Conservation (phyloP, 2,797 vertebrate species). For the Artibeus jamaicensis region DNA sequence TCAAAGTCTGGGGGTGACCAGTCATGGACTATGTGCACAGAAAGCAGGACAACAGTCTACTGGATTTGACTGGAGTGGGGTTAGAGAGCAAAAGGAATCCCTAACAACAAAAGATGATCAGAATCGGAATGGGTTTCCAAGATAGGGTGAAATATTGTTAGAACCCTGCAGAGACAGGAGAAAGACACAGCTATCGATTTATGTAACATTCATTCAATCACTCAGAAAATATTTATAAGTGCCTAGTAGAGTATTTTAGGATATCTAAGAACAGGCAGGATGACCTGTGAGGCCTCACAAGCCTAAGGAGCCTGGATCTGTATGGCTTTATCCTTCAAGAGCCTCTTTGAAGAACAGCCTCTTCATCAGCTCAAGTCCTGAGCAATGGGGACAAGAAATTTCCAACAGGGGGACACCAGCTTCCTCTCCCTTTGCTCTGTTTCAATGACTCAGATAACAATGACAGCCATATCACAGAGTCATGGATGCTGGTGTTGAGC, state of each 20-base stretch:
- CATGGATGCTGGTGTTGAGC: neutral
- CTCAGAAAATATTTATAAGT: neutral
- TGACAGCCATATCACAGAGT: too few species aligned
- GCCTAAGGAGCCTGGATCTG: neutral
- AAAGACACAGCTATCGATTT: neutral
- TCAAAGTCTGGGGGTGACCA: neutral
- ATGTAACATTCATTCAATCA: neutral
- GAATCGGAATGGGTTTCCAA: neutral
- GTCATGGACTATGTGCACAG: neutral
- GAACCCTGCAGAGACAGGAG: neutral
- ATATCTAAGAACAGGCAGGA: neutral
- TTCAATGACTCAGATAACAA: neutral
- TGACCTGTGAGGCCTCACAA: neutral
- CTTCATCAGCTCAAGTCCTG: neutral
- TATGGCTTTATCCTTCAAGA: neutral
- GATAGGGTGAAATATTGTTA: neutral
- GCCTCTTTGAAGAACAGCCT: neutral
- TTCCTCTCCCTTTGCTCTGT: neutral
- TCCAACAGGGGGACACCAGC: neutral
- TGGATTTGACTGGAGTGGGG: neutral
- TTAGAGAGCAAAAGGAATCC: neutral
- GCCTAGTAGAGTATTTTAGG: neutral
- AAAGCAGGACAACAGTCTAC: neutral
- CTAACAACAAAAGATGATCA: neutral
- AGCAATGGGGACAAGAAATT: conserved; percentile 19